A percentile compares a stretch with the other conserved stretches of the same genome.
phyloP scores from a whole-genome alignment of 2,888 invertebrate species.

The Abrostola triplasia region DNA sequence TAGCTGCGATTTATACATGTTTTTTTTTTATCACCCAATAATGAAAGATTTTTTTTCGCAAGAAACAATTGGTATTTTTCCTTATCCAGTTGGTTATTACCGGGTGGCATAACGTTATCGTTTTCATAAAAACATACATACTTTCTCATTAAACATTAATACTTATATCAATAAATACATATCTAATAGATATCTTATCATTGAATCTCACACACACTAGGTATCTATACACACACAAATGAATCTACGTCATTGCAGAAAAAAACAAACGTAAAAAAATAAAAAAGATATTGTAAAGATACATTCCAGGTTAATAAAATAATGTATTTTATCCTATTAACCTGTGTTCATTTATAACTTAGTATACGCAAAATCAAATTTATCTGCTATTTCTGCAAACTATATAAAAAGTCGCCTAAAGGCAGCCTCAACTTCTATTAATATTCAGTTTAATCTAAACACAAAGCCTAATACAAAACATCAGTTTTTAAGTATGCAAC shows the following conservation, averaged over 20 bases:
- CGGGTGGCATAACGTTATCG: neutral
- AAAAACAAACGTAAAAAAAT: constrained; percentile 11
- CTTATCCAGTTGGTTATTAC: too few species aligned
- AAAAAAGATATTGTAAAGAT: neutral
- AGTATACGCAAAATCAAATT: neutral
- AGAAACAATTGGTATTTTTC: too few species aligned
- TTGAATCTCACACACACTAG: constrained; percentile 28
- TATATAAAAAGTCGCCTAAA: neutral
- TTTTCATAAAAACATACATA: neutral
- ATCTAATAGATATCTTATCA: constrained; percentile 16
- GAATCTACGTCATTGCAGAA: constrained; percentile 4
- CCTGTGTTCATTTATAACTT: neutral
- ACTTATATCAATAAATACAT: constrained; percentile 9
- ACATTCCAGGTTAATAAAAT: too few species aligned
- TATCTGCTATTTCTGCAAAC: neutral
- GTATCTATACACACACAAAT: constrained; percentile 12
- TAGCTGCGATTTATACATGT: too few species aligned
- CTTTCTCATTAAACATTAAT: constrained; percentile 5
- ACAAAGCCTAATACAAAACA: constrained; percentile 16
- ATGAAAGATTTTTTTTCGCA: too few species aligned
- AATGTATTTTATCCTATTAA: too few species aligned
- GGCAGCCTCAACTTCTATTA: constrained; percentile 10
- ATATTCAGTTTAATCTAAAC: constrained; percentile 18
- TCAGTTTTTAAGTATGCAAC: neutral
- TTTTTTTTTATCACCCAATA: too few species aligned